Percentiles rank a stretch among this genome's conserved stretches.
These are phyloP conservation scores for Bufo bufo DNA, from an alignment of 2,113 vertebrate genomes.

Conservation along the genomic window DNA sequence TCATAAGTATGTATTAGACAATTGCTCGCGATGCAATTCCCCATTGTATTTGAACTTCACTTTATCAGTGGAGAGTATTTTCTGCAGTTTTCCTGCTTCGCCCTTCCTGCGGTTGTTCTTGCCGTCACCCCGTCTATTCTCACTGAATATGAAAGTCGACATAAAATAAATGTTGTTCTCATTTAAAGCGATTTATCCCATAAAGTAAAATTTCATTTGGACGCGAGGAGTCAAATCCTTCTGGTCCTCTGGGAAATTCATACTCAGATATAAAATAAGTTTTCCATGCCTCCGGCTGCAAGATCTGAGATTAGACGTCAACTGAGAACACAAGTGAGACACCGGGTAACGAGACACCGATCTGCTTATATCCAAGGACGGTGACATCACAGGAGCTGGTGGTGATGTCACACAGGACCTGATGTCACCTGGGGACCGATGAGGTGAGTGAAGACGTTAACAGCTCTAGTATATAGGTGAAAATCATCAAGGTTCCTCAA, in stretches of 20 bases:
- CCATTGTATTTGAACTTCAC: background rate
- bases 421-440: background rate
- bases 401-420: background rate
- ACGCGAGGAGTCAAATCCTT: background rate
- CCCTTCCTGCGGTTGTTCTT: background rate
- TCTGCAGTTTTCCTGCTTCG: background rate
- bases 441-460: no score
- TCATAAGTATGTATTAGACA: background rate
- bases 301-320: background rate
- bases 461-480: no score
- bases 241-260: background rate
- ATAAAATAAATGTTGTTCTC: background rate
- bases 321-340: background rate
- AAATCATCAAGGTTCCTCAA: no score
- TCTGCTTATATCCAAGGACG: background rate
- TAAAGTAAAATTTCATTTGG: conserved; percentile 2
- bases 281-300: background rate
- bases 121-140: background rate
- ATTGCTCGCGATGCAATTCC: background rate
- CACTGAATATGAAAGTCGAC: background rate
- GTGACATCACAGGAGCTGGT: background rate
- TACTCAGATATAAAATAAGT: background rate
- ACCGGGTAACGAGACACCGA: background rate
- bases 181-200: background rate
- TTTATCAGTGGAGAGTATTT: background rate